Conservation (phyloP, 2,797 vertebrate genomes). For the Hippoglossus hippoglossus region DNA sequence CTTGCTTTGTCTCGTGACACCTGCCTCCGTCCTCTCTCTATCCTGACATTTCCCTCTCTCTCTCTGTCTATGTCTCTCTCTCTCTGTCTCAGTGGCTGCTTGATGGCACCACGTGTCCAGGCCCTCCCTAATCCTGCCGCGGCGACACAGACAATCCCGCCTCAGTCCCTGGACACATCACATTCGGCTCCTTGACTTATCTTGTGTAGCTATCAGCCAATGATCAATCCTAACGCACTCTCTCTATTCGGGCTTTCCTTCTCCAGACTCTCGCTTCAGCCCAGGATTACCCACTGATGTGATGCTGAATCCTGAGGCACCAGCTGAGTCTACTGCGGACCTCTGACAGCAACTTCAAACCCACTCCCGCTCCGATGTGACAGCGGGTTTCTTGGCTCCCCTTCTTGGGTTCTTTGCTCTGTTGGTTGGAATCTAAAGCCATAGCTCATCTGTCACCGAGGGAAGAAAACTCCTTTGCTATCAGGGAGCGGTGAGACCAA, state of each 20-base stretch:
- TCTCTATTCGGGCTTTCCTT: slow-evolving; percentile 39
- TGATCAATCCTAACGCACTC: slow-evolving; percentile 46
- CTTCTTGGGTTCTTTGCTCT: slow-evolving; percentile 16
- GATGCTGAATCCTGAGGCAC: slow-evolving; percentile 40
- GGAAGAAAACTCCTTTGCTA: slow-evolving; percentile 7
- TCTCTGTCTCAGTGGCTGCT: slow-evolving; percentile 47
- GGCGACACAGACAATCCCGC: slow-evolving; percentile 51
- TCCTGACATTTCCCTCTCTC: slow-evolving; percentile 10
- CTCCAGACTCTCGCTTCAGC: slow-evolving; percentile 32
- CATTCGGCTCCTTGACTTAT: slow-evolving; percentile 51
- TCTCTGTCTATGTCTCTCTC: slow-evolving; percentile 6
- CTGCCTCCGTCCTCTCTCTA: slow-evolving; percentile 8
- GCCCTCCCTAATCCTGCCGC: slow-evolving; percentile 59
- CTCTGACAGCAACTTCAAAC: slow-evolving; percentile 24
- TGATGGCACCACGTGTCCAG: slow-evolving; percentile 44
- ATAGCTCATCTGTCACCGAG: slow-evolving; percentile 8
- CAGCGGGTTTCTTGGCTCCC: slow-evolving; percentile 14
- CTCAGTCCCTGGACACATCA: slow-evolving; percentile 54
- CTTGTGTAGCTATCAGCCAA: slow-evolving; percentile 45
- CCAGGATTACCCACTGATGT: slow-evolving; percentile 52
- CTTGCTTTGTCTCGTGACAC: background rate
- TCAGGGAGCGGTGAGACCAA: slow-evolving; percentile 21
- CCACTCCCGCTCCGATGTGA: slow-evolving; percentile 23
- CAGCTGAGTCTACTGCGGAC: slow-evolving; percentile 20
- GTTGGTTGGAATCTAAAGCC: slow-evolving; percentile 46